Base-by-base conservation (phyloP, 2,113 vertebrate species). In the Zosterops japonicus region DNA sequence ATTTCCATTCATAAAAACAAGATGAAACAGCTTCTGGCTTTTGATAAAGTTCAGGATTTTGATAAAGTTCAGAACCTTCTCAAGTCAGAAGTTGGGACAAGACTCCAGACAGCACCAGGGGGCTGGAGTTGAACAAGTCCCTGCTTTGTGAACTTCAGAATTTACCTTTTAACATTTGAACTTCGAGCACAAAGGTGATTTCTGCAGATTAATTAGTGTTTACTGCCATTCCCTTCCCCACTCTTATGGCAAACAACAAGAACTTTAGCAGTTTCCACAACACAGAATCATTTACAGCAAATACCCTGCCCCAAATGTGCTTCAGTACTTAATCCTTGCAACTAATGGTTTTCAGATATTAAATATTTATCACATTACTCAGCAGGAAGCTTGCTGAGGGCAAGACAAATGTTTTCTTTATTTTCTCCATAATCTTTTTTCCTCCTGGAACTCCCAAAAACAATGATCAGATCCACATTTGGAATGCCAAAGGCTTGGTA, bases 401-500 rank as follows among this genome's bases (percentile, higher is more conserved):
- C 0, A 1, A 47, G 14, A 60, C 9, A 53, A 79, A 28, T 1
- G 9, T 49, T 64, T 64, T 60, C 24, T 69, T 74, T 50, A 55
- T 68, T 75, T 75, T 71, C 47, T 63, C 31, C 31, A 9, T 15
- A 1, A 52, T 23, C 5, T 56, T 59, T 47, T 47, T 78, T 36
- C n/a, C 28, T 61, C 16, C 44, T 28, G 5, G 7, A 65, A 57
- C 5, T 67, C 56, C 25, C 20, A 12, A 15, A 64, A 53, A 22
- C 24, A 19, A n/a, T 0, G 0, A 15, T 12, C 49, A 60, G 9
- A 6, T 19, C 33, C 12, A 6, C 2, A 1, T 10, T 65, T 46
- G 47, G 75, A n/a, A 36, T 6, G 3, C 2, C 6, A 14, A n/a
- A 21, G 2, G 28, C 14, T 8, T 3, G 5, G 28, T 29, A 4